A percentile compares a stretch with the other conserved stretches of the same genome.
These are phyloP conservation scores for Tetrao urogallus DNA, from an alignment of 2,113 vertebrate species.

Conservation along the genomic window DNA sequence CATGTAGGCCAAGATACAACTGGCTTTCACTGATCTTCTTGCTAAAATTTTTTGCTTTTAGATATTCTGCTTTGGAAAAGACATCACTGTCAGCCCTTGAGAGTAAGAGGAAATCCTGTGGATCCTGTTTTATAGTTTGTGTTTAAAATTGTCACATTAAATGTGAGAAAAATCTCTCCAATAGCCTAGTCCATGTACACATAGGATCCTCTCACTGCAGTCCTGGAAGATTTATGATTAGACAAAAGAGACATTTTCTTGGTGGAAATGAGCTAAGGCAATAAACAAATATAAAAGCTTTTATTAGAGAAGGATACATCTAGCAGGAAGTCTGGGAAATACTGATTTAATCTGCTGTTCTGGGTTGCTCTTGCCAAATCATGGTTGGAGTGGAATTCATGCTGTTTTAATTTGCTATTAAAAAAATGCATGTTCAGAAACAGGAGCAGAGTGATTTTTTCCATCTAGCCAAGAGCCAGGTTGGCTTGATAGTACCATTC, in stretches of 20 bases:
- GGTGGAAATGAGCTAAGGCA: slow-evolving; percentile 23
- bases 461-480: not conserved
- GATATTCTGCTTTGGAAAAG: not conserved
- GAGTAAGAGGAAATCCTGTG: not conserved
- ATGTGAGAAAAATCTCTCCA: not conserved
- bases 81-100: not conserved
- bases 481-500: not conserved
- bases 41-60: not conserved
- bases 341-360: slow-evolving; percentile 31
- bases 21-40: not conserved
- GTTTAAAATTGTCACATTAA: slow-evolving; percentile 3
- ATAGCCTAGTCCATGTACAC: not conserved
- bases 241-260: slow-evolving; percentile 3
- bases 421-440: slow-evolving; percentile 25
- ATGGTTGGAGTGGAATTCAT: slow-evolving; percentile 5
- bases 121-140: slow-evolving; percentile 1
- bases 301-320: slow-evolving; percentile 7
- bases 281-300: slow-evolving; percentile 28
- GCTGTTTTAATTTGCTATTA: slow-evolving; percentile 41
- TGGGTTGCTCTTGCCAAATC: not conserved
- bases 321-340: slow-evolving; percentile 29
- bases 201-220: not conserved
- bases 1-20: not conserved
- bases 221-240: slow-evolving; percentile 11
- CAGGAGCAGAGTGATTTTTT: not conserved